These are phyloP conservation scores for Microdon myrmicae DNA, from an alignment of 2,888 invertebrate species.

Conservation along the genomic window DNA sequence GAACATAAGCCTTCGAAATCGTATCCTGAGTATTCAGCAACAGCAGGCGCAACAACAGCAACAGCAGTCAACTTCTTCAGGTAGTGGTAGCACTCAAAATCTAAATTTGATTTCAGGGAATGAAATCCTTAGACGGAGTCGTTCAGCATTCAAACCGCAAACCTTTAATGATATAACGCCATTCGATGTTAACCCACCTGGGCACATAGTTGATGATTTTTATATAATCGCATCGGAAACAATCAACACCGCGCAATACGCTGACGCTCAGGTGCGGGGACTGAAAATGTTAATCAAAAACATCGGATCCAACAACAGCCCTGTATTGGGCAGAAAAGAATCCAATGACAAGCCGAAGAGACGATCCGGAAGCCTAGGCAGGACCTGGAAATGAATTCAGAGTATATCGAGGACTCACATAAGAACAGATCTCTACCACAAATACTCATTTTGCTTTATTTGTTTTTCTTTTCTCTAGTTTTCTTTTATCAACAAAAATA, in stretches of 20 bases:
- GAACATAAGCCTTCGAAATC: slow-evolving; percentile 76
- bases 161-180: slow-evolving; percentile 72
- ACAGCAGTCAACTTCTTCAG: slow-evolving; percentile 49
- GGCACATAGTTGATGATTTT: slow-evolving; percentile 90
- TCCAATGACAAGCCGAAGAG: slow-evolving; percentile 59
- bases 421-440: slow-evolving; percentile 3
- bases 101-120: slow-evolving; percentile 28
- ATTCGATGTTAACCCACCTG: slow-evolving; percentile 75
- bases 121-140: slow-evolving; percentile 55
- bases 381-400: slow-evolving; percentile 62
- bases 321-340: slow-evolving; percentile 80
- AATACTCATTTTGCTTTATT: slow-evolving; percentile 18
- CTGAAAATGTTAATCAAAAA: slow-evolving; percentile 82
- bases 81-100: slow-evolving; percentile 54
- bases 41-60: slow-evolving; percentile 58
- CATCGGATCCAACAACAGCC: slow-evolving; percentile 82
- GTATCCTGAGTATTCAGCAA: slow-evolving; percentile 58
- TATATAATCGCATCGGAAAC: slow-evolving; percentile 87
- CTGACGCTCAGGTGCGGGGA: slow-evolving; percentile 76
- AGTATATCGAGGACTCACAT: too few relatives aligned
- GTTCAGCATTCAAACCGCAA: slow-evolving; percentile 66
- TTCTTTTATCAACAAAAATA: slow-evolving; percentile 52
- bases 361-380: slow-evolving; percentile 65
- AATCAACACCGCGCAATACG: slow-evolving; percentile 61
- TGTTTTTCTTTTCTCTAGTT: too few relatives aligned